These are phyloP conservation scores for Cardinalis cardinalis DNA, from an alignment of 2,113 vertebrate genomes.

Conservation along the genomic window DNA sequence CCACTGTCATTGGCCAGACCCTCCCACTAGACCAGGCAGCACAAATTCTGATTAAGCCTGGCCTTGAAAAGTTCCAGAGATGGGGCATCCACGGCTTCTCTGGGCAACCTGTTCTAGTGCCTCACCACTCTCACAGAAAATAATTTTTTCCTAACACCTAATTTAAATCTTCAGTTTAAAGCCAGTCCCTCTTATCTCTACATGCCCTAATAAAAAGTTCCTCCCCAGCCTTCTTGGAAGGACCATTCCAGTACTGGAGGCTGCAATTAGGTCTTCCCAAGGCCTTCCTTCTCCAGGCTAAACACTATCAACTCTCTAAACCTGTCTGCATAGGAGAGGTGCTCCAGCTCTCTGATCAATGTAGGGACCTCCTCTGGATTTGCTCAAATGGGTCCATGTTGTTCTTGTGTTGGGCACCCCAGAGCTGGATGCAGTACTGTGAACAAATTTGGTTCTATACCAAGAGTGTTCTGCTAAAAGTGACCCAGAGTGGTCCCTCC, in stretches of 20 bases:
- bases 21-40: not conserved
- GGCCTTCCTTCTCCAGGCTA: not conserved
- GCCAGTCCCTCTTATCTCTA: not conserved
- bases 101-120: not conserved
- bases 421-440: not conserved
- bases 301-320: not conserved
- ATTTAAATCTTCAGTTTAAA: not conserved
- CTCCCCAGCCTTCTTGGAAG: not conserved
- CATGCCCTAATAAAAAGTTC: not conserved
- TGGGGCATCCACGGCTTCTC: accelerated
- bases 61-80: not conserved
- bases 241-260: not conserved
- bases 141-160: not conserved
- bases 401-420: not conserved
- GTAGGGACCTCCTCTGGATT: not conserved
- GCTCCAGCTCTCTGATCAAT: not conserved
- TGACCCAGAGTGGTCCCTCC: not conserved
- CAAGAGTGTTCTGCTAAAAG: not conserved
- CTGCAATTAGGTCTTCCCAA: not conserved
- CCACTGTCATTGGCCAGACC: not conserved
- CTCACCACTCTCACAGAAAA: not conserved
- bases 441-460: not conserved
- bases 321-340: not conserved
- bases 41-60: not conserved
- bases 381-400: not conserved